These are phyloP conservation scores for Thereuonema tuberculata DNA, from an alignment of 1,140 invertebrate genomes.

Conservation along the genomic window DNA sequence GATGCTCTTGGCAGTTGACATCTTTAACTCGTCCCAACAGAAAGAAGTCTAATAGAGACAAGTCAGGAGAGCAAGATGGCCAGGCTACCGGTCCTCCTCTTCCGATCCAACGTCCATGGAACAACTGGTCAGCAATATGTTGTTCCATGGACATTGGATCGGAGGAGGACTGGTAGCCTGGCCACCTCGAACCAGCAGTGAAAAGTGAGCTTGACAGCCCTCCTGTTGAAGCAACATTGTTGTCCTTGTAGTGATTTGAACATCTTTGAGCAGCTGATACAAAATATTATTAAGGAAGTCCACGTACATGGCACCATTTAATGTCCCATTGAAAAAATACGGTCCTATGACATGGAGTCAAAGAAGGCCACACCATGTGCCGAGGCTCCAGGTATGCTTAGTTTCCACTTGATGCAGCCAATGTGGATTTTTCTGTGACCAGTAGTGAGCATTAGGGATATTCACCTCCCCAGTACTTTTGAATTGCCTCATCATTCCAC, in stretches of 20 bases:
- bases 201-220: neutral
- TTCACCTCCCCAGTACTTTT: no score
- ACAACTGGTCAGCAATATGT: neutral
- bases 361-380: neutral
- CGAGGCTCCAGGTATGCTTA: neutral
- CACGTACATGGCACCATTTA: neutral
- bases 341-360: neutral
- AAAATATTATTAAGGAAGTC: neutral
- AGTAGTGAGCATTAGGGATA: no score
- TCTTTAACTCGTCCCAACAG: neutral
- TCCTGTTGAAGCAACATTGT: neutral
- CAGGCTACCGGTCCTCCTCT: neutral
- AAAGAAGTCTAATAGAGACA: neutral
- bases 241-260: neutral
- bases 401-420: no score
- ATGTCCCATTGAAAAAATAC: neutral
- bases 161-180: no score
- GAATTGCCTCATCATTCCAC: neutral
- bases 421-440: no score
- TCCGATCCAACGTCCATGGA: neutral
- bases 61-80: neutral
- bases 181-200: no score
- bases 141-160: no score
- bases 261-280: neutral
- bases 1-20: neutral